Evolutionary conservation across 2,888 invertebrate genomes (phyloP).

Genomic region (Augiades crinisus): DNA sequence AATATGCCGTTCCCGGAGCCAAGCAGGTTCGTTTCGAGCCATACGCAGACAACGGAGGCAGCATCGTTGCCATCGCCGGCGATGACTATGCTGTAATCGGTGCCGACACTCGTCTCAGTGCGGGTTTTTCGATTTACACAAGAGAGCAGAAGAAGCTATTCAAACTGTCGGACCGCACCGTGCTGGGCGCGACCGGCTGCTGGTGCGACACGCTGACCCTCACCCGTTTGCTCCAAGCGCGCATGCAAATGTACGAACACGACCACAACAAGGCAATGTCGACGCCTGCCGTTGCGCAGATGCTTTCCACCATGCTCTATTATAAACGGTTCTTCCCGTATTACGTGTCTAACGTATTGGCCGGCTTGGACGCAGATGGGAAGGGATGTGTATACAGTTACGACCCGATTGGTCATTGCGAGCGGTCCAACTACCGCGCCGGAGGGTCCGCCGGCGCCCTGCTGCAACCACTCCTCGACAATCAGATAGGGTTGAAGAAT

Average conservation of each 20-base stretch:
- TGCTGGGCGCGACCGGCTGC: conserved; percentile 97
- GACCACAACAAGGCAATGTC: conserved; percentile 96
- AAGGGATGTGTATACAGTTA: conserved; percentile 98
- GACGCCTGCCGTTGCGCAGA: conserved; percentile 95
- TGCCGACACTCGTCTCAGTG: conserved; percentile 95
- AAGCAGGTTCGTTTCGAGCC: conserved; percentile 77
- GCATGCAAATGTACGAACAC: conserved; percentile 97
- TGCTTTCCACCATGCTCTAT: conserved; percentile 97
- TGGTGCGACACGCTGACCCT: conserved; percentile 98
- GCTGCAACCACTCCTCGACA: conserved; percentile 97
- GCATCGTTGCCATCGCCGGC: conserved; percentile 97
- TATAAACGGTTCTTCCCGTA: conserved; percentile 99
- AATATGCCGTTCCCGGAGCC: conserved; percentile 76
- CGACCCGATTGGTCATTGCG: conserved; percentile 98
- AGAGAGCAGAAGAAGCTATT: conserved; percentile 94
- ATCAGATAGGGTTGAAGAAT: conserved; percentile 96
- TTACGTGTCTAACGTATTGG: conserved; percentile 96
- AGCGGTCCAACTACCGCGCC: conserved; percentile 91
- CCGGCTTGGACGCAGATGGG: conserved; percentile 95
- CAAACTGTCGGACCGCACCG: conserved; percentile 88
- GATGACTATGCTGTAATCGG: conserved; percentile 97
- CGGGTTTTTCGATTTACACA: conserved; percentile 95
- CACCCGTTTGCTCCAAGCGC: conserved; percentile 90
- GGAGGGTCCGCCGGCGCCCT: conserved; percentile 95
- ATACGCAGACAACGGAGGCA: conserved; percentile 85